phyloP scores from a whole-genome alignment of 1,140 invertebrate species.

The Eumaeus atala region DNA sequence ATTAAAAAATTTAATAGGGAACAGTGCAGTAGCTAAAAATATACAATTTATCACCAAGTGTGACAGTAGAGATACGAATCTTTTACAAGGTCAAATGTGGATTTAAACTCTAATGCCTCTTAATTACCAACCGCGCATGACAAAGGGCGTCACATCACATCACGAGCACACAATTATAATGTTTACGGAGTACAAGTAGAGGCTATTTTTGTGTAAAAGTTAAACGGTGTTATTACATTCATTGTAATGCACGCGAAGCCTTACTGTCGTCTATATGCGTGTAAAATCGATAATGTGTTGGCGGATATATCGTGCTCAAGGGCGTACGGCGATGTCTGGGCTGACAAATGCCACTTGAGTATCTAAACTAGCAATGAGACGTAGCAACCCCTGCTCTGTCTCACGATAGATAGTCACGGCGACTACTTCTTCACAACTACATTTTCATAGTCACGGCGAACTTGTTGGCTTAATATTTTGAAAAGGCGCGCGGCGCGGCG shows the following conservation, averaged over 20 bases:
- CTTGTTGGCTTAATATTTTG: no score
- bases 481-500: no score
- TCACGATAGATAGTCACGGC: no score
- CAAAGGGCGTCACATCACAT: constrained; percentile 26
- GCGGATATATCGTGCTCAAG: constrained; percentile 51
- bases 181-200: constrained; percentile 23
- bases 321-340: constrained; percentile 22
- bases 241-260: constrained; percentile 45
- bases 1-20: no score
- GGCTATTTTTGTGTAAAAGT: constrained; percentile 23
- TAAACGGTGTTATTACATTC: constrained; percentile 28
- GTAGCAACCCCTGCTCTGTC: no score
- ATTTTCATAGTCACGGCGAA: no score
- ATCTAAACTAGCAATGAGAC: neutral
- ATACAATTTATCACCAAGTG: constrained; percentile 14
- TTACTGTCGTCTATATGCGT: constrained; percentile 52
- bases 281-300: constrained; percentile 63
- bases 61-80: constrained; percentile 36
- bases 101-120: constrained; percentile 37
- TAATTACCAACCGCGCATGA: constrained; percentile 40
- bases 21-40: constrained; percentile 3
- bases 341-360: neutral
- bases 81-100: constrained; percentile 33
- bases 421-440: no score
- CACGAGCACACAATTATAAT: constrained; percentile 16